Base-by-base conservation (phyloP, 2,888 invertebrate genomes). In the Amblyteles armatorius region DNA sequence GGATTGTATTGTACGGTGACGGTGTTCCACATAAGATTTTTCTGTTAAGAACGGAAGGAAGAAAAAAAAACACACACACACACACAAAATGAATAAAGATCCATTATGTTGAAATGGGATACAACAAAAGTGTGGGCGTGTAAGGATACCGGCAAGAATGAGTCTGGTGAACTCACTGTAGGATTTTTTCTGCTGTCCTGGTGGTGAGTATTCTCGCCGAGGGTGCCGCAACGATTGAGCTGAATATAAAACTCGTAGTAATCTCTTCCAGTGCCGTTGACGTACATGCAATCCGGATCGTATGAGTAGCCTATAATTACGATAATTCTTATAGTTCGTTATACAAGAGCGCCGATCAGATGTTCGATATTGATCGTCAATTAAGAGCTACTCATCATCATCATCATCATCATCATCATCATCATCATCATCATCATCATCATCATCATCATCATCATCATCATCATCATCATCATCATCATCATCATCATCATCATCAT, bases 1-100 rank as follows among this genome's bases (percentile, higher is more conserved):
- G 98, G 96, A 94, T 98, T 98, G 94, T 98, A 98, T 93, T 98
- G 98, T 76, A 98, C 98, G 3, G 98, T 98, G 76, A 98, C 97
- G 0, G 98, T 98, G 93, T 98, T 98, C 98, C 98, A 98, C 98
- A 98, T 98, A 90, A 98, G 96, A 94, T 98, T 98, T 96, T 98
- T 97, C 97, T 97, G 94, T 67, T 92, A 91, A 79, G 29, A 65
- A 40, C 22, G n/a, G 13, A 52, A 22, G 9, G 5, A 16, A 26
- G 19, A 29, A 36, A 36, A 11, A 29, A 72, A 29, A 36, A 6
- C 9, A 40, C 40, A 33, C 44, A 33, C 63, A 48, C 1, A 6
- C 9, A 40, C 40, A 33, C 44, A 33, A 2, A 71, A 60, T 60
- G 9, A 73, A 57, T 67, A 55, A 67, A 40, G 52, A 22, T 76